A percentile compares a stretch with the other conserved stretches of the same genome.
Evolutionary conservation across 2,888 invertebrate genomes (phyloP).

Genomic region (Dolichopus griseipennis): DNA sequence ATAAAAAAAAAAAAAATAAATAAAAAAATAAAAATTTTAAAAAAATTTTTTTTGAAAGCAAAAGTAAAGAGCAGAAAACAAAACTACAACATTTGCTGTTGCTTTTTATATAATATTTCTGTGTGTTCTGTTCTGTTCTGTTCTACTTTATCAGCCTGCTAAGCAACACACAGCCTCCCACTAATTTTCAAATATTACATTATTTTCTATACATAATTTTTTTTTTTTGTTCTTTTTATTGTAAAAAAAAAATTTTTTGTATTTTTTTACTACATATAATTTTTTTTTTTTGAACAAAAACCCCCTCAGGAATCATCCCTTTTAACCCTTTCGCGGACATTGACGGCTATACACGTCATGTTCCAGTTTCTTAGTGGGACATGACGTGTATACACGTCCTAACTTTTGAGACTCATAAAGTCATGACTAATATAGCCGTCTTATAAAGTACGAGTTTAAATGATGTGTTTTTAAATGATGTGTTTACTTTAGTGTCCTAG

Average conservation of each 20-base stretch:
- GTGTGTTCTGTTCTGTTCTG: neutral
- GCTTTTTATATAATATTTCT: neutral
- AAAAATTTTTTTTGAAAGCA: neutral
- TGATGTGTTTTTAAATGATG: no score
- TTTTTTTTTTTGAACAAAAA: conserved; percentile 2
- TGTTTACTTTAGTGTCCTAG: no score
- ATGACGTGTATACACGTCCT: no score
- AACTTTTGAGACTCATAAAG: no score
- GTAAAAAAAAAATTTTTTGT: neutral
- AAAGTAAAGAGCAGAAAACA: neutral
- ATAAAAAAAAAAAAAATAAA: neutral
- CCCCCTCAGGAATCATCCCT: conserved; percentile 6
- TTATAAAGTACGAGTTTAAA: no score
- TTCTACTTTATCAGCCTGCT: neutral
- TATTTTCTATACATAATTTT: neutral
- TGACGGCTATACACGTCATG: no score
- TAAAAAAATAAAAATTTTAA: no score
- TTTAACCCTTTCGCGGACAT: conserved; percentile 1
- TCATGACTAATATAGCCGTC: no score
- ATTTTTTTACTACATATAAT: conserved; percentile 6
- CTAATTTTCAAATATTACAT: conserved; percentile 4
- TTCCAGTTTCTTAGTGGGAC: no score
- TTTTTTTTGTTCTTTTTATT: neutral
- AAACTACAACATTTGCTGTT: neutral
- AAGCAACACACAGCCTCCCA: neutral